Base-by-base conservation (phyloP, 2,888 invertebrate species). In the Dicranocentrus wangi region DNA sequence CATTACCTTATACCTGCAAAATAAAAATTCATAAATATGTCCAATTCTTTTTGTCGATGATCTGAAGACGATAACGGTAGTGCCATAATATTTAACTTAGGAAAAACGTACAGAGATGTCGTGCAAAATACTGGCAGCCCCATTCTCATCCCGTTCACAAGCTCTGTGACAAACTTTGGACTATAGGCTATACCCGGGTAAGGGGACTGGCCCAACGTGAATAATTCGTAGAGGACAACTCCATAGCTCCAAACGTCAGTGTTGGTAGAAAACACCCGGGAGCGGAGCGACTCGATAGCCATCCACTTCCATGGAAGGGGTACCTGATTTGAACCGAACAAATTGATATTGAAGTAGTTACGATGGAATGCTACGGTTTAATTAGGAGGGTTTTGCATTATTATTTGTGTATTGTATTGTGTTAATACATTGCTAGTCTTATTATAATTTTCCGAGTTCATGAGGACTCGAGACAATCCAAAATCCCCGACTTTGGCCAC, bases 291-390 rank as follows among this genome's bases (percentile, higher is more conserved):
- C 43, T 84, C 84, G 1, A 78, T 19, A 0, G 84, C 76, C 82
- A 83, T 80, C 81, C 82, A 84, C 51, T 83, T 82, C 84, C 84
- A 84, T 0, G 84, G 84, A 13, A 84, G 69, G 1, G 84, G 71
- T 10, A 63, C 68, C 75, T 81, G 53, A 21, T 42, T 15, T 32
- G 17, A 68, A 60, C n/a, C 15, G 42, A 3, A 23, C 32, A 42
- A 42, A 60, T n/a, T 17, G 28, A 42, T 25, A 43, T 42, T 2
- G 32, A 32, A 32, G 3, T 32, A 32, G 3, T 32, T 32, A n/a
- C n/a, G n/a, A n/a, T n/a, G n/a, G n/a, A n/a, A n/a, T n/a, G 15
- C n/a, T 19, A 47, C 7, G 10, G 19, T 15, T 21, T 27, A 5
- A n/a, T 55, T 7, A 19, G 10, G 27, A 28, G 43, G 15, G 10